Conservation (phyloP, 2,113 vertebrate species). For the Glaucidium brasilianum region DNA sequence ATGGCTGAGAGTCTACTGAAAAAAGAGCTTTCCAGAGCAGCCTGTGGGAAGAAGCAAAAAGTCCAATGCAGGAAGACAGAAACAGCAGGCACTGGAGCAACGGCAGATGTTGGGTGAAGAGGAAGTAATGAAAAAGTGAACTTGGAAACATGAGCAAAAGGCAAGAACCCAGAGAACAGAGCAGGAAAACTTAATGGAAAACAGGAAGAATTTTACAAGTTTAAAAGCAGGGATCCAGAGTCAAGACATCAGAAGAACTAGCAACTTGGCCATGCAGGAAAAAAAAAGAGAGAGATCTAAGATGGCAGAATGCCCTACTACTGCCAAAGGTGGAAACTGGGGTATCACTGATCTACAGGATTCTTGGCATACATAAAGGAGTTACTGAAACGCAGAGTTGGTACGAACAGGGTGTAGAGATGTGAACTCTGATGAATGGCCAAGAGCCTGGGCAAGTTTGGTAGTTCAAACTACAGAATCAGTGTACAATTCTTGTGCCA, state of each 20-base stretch:
- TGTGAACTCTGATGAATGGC: not conserved
- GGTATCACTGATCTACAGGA: fast-evolving
- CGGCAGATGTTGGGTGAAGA: not conserved
- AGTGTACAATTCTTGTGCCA: not conserved
- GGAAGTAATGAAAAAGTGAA: not conserved
- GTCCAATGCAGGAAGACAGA: not conserved
- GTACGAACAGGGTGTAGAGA: fast-evolving
- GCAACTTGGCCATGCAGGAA: not conserved
- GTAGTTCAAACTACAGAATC: not conserved
- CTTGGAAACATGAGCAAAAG: not conserved
- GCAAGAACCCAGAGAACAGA: not conserved
- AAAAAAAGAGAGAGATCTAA: not conserved
- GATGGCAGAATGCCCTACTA: not conserved
- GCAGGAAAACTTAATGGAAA: not conserved
- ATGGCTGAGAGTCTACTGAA: not conserved
- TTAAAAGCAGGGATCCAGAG: not conserved
- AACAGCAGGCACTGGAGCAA: not conserved
- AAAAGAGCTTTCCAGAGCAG: not conserved
- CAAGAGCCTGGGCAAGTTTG: not conserved
- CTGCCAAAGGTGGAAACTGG: not conserved
- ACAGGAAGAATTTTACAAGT: not conserved
- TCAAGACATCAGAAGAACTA: not conserved
- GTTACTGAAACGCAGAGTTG: not conserved
- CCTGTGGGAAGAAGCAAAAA: not conserved
- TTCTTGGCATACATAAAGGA: not conserved